These are phyloP conservation scores for Acanthopagrus latus DNA, from an alignment of 2,797 vertebrate species.

Conservation along the genomic window DNA sequence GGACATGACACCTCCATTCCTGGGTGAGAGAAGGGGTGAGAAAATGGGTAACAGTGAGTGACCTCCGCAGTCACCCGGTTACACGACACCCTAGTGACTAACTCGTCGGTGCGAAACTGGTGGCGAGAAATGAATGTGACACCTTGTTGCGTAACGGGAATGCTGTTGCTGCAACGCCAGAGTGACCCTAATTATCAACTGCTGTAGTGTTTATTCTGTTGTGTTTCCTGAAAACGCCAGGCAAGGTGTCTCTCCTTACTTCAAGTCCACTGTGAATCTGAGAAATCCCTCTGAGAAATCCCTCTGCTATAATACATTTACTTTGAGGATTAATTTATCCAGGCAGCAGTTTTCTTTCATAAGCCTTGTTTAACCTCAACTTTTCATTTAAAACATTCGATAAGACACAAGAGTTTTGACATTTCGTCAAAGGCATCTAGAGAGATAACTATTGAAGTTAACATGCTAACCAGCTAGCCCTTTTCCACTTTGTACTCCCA, in stretches of 20 bases:
- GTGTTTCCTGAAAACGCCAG: conserved; percentile 35
- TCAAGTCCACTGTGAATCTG: conserved; percentile 23
- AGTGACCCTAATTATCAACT: conserved; percentile 49
- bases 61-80: conserved; percentile 45
- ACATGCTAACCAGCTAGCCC: too few species aligned
- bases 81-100: conserved; percentile 15
- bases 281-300: conserved; percentile 27
- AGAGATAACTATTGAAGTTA: too few species aligned
- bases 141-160: conserved; percentile 57
- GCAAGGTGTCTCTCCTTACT: conserved; percentile 20
- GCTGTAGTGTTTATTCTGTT: conserved; percentile 31
- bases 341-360: background rate
- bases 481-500: too few species aligned
- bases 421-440: too few species aligned
- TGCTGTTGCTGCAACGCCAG: conserved; percentile 34
- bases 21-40: conserved; percentile 59
- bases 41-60: conserved; percentile 55
- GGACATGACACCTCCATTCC: conserved; percentile 79
- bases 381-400: too few species aligned
- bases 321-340: conserved; percentile 4
- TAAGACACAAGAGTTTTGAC: too few species aligned
- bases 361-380: background rate
- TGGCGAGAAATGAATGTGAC: conserved; percentile 35
- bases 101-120: conserved; percentile 7
- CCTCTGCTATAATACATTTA: conserved; percentile 1